Evolutionary conservation across 2,888 invertebrate species (phyloP), one percentile per base, ranked within the genome.

Genomic region (Cryptocephalus primarius): DNA sequence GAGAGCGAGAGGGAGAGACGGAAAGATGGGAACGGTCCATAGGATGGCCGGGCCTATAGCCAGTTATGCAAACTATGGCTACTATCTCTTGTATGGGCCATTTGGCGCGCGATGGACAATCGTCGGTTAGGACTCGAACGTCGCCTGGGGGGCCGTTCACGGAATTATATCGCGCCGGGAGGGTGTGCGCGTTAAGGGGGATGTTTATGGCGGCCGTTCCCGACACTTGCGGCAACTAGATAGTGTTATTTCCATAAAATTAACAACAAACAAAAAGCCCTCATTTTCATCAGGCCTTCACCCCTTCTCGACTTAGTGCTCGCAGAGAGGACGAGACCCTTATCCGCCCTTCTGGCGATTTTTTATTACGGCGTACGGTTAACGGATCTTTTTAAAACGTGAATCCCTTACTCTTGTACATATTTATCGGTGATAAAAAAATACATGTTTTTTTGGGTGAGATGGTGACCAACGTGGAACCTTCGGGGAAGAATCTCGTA

Each of bases 41-140:
- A 60, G 60, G 62, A 66, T 63, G 62, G 63, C 59, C 55, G 22
- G 59, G 59, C 61, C 63, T 58, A 63, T 62, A 60, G 60, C 59
- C 62, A 59, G 66, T 68, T 68, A 68, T 68, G 67, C 67, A 67
- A 68, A 68, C 65, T 64, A 66, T 60, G 62, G 62, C 62, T 57
- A 62, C 63, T 64, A 66, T 66, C 64, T 65, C 64, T 61, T 60
- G 58, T 60, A 64, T 66, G 61, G 65, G 61, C 64, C 62, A 61
- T 65, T 64, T 60, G 60, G 57, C 56, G 55, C 55, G 61, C 61
- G 63, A 64, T 66, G 66, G 66, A 65, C 65, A 65, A 66, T 67
- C 62, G 66, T 62, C 66, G 64, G 65, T 64, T 64, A 64, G 64
- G 58, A 60, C 55, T 54, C 59, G 62, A 66, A 61, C 59, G 63